phyloP scores from a whole-genome alignment of 2,113 vertebrate species.

The Papio anubis region DNA sequence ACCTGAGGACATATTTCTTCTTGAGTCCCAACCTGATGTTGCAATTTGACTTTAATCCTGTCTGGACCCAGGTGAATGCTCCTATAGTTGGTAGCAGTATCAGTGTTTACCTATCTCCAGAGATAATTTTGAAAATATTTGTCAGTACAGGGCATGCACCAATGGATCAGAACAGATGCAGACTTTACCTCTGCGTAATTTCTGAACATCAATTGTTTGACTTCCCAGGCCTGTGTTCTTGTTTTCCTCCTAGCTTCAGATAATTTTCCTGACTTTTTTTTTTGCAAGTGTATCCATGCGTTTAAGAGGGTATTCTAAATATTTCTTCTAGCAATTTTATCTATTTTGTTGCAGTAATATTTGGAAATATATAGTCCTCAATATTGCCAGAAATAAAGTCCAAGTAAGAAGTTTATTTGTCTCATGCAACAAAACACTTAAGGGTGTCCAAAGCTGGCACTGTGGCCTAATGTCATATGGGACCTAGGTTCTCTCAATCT shows the following conservation, averaged over 20 bases:
- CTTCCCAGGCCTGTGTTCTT: background rate
- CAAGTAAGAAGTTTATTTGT: background rate
- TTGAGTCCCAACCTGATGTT: background rate
- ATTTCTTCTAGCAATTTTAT: background rate
- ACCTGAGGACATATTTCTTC: background rate
- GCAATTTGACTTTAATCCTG: background rate
- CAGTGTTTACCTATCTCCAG: background rate
- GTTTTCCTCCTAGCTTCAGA: background rate
- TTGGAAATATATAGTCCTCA: background rate
- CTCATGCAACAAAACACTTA: background rate
- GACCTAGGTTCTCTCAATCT: background rate
- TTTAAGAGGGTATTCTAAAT: background rate
- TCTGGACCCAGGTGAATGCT: background rate
- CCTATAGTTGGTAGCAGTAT: background rate
- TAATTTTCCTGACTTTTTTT: background rate
- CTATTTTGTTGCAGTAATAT: background rate
- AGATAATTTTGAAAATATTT: constrained; percentile 14
- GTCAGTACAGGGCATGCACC: background rate
- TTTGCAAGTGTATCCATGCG: background rate
- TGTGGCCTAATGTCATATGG: background rate
- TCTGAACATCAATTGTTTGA: background rate
- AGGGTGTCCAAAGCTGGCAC: background rate
- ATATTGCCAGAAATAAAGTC: background rate
- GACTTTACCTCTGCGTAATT: background rate
- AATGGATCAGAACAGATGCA: background rate